Evolutionary conservation across 2,797 vertebrate species (phyloP).

Genomic region (Numenius phaeopus): DNA sequence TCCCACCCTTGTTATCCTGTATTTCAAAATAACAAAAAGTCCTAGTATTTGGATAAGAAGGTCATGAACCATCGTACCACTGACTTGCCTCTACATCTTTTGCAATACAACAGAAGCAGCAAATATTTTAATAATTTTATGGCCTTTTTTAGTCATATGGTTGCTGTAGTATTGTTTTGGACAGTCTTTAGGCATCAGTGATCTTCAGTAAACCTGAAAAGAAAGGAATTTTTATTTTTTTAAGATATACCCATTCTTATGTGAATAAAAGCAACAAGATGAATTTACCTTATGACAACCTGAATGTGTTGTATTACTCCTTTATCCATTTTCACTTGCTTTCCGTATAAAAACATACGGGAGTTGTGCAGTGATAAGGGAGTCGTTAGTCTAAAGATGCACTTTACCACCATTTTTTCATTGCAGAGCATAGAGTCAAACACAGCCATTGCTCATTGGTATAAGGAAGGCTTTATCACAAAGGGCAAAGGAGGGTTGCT

Average conservation of each 20-base stretch:
- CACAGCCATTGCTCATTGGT: fast-evolving
- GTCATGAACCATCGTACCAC: neutral
- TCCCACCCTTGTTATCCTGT: neutral
- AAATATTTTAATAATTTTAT: neutral
- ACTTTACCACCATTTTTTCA: neutral
- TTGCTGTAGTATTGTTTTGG: neutral
- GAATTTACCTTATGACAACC: neutral
- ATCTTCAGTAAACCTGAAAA: neutral
- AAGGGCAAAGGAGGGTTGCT: neutral
- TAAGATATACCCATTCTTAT: neutral
- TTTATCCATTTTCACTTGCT: neutral
- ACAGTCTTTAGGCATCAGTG: neutral
- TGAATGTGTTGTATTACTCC: neutral
- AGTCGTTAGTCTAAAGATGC: neutral
- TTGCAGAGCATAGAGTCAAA: neutral
- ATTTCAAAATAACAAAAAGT: neutral
- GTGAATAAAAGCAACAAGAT: neutral
- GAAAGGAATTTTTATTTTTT: neutral
- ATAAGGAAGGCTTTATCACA: neutral
- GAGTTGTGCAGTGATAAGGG: neutral
- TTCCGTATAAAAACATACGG: neutral
- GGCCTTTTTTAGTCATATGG: neutral
- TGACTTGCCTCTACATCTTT: neutral
- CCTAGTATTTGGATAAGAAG: neutral
- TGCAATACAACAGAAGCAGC: neutral